Evolutionary conservation across 2,113 vertebrate species (phyloP), one percentile per base, ranked within the genome.

Genomic region (Smithornis capensis): DNA sequence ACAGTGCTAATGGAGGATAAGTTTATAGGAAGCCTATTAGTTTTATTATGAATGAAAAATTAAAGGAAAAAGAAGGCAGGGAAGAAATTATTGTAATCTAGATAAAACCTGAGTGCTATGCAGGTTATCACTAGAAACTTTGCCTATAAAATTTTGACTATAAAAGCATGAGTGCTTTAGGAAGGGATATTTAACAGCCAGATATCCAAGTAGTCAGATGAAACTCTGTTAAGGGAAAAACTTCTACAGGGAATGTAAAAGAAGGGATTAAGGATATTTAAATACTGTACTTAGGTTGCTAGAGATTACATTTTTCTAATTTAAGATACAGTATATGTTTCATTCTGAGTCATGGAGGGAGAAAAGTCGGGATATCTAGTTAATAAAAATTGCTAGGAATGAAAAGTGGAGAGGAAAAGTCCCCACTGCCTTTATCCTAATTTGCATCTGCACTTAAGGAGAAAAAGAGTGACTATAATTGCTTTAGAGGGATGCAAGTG

Each of bases 391-490:
- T 93, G 53, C 68, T 73, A 55, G 60, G 78, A 92, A 93, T 92
- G 83, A 85, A 90, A 84, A 63, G 7, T 10, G 21, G 21, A 16
- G 18, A 19, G 16, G 45, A 33, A 50, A 69, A 33, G 69, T 87
- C 67, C 45, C 18, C 19, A 14, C 24, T 74, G 55, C 18, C 52
- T 96, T 97, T 96, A 71, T 92, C 83, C 69, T 95, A 86, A 94
- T 96, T 97, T 96, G 31, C 96, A 96, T 95, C 89, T 93, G 17
- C 44, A 80, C 47, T 94, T 95, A 67, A 95, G 88, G 91, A 84
- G 73, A 77, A 88, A 62, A 67, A 47, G 63, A 90, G 49, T 62
- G 62, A 45, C 59, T 89, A 63, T 75, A 94, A 95, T 93, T 94
- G 55, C 86, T 94, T 94, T 89, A 82, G 77, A 91, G 77, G 65